Evolutionary conservation across 1,140 invertebrate genomes (phyloP), one percentile per base, ranked within the genome.

Genomic region (Paraescarpia echinospica): DNA sequence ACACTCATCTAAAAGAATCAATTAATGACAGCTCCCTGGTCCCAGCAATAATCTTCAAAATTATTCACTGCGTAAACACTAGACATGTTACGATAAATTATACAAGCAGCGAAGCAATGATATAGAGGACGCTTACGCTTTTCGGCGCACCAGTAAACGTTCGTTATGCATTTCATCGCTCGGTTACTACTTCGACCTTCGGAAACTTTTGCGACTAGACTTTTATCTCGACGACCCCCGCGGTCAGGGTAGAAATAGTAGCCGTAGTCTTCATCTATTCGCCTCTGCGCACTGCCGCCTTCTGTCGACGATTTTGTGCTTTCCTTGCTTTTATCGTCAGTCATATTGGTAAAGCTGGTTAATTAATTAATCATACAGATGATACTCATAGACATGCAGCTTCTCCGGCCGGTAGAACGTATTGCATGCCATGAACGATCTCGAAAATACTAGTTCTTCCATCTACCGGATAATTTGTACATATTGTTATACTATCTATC

Each of bases 171-270:
- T 95, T 97, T 98, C 2, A 97, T 96, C 95, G 97, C 98, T 89
- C 98, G 97, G 8, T 97, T 95, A 91, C 96, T 96, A 95, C 98
- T 97, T 94, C 96, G 95, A 93, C 97, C 97, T 96, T 98, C 97
- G 96, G 89, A 97, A 94, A 88, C 97, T 96, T 90, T 97, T 95
- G 95, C 95, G 97, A 96, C 94, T 95, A 97, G 8, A 96, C 96
- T 92, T 97, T 96, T 95, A 96, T 97, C 92, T 96, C 96, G 91
- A 94, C 95, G 22, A 33, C 97, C 97, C 94, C 97, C 97, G 94
- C 98, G 97, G 96, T 98, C 98, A 12, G 98, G 98, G 95, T 98
- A 99, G 59, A 99, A 97, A 96, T 98, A 98, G 95, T 98, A 98
- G 92, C 98, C 98, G 94, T 92, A 95, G 93, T 95, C 95, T 93